A percentile compares a stretch with the other conserved stretches of the same genome.
Conservation (phyloP, 2,113 vertebrate species). For the Laterallus jamaicensis region DNA sequence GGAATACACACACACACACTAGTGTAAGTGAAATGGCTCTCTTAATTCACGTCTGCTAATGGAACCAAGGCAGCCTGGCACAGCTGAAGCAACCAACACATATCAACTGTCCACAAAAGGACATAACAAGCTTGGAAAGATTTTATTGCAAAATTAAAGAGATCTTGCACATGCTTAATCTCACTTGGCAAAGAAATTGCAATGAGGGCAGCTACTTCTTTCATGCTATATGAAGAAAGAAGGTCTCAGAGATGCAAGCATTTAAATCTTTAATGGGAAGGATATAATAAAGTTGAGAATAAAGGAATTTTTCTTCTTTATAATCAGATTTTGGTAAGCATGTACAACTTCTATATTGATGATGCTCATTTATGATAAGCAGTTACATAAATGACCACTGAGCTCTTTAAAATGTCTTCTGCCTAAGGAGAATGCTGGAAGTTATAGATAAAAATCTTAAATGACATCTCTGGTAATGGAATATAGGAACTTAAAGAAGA, state of each 20-base stretch:
- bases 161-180: neutral
- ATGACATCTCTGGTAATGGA: neutral
- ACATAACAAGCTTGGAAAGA: neutral
- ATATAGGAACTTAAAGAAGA: neutral
- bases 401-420: neutral
- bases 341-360: neutral
- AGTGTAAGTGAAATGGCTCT: neutral
- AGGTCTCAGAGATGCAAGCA: neutral
- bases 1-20: neutral
- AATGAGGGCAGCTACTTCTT: neutral
- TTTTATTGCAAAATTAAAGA: conserved; percentile 6
- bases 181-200: neutral
- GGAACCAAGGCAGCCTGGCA: neutral
- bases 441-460: neutral
- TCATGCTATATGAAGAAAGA: neutral
- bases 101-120: neutral
- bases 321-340: neutral
- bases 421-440: neutral
- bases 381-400: neutral
- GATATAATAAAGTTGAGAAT: neutral
- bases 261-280: neutral
- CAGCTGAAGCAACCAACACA: neutral
- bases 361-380: neutral
- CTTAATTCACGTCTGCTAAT: neutral
- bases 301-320: neutral